Evolutionary conservation across 2,797 vertebrate genomes (phyloP), one percentile per base, ranked within the genome.

Genomic region (Streptopelia turtur): DNA sequence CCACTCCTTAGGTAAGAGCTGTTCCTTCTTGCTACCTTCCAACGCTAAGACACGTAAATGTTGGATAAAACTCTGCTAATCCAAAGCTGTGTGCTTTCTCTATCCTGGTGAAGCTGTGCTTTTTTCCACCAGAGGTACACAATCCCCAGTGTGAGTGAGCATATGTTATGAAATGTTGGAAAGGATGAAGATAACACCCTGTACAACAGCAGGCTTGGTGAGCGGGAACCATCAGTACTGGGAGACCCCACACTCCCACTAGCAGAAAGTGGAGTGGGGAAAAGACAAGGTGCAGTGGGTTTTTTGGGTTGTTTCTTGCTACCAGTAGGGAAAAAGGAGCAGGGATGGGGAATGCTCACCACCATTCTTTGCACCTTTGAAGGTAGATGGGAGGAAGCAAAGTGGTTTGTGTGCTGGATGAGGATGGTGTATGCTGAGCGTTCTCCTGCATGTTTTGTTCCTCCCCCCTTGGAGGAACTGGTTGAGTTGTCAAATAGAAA

Each of bases 401-500:
- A 90, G 78, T 63, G 77, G 90, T 72, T 83, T 17, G 5, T 16
- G 79, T 69, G 71, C 89, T 52, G 85, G 20, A 14, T 30, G 20
- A 75, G 43, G 33, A 11, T 31, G 69, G 4, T 11, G 21, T 35
- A n/a, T 30, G 22, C 52, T 49, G n/a, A 47, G n/a, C 2, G 0
- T 57, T 68, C 47, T 25, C 37, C 45, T 60, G 35, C 8, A 28
- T 1, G 0, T 24, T 65, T 68, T 39, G 20, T 27, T 39, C 49
- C 45, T 52, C 14, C 3, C 3, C 5, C 12, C 50, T 89, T 84
- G 28, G 8, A 97, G 90, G 55, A 97, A 89, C 63, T 59, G 35
- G 24, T 82, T 93, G 94, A 84, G 70, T 96, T 95, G 60, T 92
- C 78, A 94, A 86, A 90, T 57, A 94, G 83, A 79, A 96, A 93